Conservation (phyloP, 2,797 vertebrate species). For the Semaprochilodus insignis region DNA sequence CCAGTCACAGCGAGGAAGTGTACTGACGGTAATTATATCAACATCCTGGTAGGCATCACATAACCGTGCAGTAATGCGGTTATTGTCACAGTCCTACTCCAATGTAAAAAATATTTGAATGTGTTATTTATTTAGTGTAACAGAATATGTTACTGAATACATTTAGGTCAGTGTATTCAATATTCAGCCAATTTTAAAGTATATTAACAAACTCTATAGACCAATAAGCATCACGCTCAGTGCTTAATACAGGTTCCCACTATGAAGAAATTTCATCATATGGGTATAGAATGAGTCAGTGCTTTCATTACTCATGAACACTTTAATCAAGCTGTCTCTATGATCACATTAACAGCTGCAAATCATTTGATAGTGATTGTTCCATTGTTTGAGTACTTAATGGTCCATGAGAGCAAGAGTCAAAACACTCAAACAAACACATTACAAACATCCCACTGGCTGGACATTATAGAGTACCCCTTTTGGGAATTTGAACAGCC, state of each 20-base stretch:
- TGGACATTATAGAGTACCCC: background rate
- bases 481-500: background rate
- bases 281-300: slow-evolving; percentile 6
- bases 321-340: background rate
- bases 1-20: too few relatives aligned
- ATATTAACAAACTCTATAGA: background rate
- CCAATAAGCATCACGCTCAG: background rate
- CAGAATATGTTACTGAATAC: too few relatives aligned
- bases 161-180: too few relatives aligned
- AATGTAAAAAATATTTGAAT: too few relatives aligned
- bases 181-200: too few relatives aligned
- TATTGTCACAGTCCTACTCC: too few relatives aligned
- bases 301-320: background rate
- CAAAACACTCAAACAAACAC: background rate
- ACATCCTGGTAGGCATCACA: too few relatives aligned
- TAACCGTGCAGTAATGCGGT: too few relatives aligned
- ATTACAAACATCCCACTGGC: background rate
- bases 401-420: background rate
- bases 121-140: too few relatives aligned
- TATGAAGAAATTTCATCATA: slow-evolving; percentile 1
- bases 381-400: background rate
- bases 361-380: background rate
- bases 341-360: background rate
- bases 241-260: background rate
- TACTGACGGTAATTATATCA: too few relatives aligned